Evolutionary conservation across 2,113 vertebrate genomes (phyloP).

Genomic region (Hippolais icterina): DNA sequence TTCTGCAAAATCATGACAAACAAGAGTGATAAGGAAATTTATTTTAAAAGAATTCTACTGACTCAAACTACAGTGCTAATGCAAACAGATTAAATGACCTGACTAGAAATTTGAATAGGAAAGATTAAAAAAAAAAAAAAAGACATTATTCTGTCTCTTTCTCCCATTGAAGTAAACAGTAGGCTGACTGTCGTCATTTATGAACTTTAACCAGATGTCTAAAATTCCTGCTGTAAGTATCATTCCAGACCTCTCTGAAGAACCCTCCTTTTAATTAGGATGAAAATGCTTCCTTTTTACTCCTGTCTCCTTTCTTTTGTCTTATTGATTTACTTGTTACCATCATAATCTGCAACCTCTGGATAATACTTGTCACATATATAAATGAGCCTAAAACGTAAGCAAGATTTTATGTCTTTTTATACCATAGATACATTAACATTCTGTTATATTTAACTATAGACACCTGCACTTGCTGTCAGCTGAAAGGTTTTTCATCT

Average conservation of each 20-base stretch:
- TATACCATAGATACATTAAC: background rate
- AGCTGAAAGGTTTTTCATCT: conserved; percentile 8
- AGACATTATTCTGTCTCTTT: background rate
- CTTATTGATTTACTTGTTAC: background rate
- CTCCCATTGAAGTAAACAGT: background rate
- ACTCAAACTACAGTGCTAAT: background rate
- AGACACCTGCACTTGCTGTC: background rate
- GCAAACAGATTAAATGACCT: background rate
- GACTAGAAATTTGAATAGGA: background rate
- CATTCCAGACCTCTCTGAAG: background rate
- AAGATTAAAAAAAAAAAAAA: background rate
- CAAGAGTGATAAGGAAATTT: background rate
- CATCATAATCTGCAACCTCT: background rate
- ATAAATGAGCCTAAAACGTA: background rate
- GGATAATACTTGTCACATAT: background rate
- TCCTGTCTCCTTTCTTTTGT: background rate
- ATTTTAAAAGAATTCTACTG: background rate
- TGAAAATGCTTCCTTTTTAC: background rate
- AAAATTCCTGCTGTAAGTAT: background rate
- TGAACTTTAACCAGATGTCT: background rate
- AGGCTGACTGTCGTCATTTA: background rate
- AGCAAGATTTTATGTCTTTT: background rate
- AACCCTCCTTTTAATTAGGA: background rate
- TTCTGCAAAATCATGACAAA: background rate
- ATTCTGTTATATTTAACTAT: background rate